These are phyloP conservation scores for Balearica regulorum DNA, from an alignment of 2,797 vertebrate genomes.

Conservation along the genomic window DNA sequence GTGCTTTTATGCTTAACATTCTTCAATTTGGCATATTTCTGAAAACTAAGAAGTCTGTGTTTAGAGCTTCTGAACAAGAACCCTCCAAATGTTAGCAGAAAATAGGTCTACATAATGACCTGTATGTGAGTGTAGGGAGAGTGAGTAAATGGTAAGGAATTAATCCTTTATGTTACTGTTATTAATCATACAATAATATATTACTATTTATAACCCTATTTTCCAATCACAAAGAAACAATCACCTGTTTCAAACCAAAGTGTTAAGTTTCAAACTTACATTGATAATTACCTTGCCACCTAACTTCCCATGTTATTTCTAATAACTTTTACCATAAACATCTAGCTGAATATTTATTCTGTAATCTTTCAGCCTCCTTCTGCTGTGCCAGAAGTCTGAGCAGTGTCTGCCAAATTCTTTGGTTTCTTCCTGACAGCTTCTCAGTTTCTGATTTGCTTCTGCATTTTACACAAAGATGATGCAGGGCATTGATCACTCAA, in stretches of 20 bases:
- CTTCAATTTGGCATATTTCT: neutral
- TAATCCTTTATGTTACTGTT: neutral
- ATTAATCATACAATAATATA: neutral
- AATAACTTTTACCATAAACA: neutral
- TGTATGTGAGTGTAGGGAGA: neutral
- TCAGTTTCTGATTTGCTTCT: neutral
- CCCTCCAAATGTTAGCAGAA: neutral
- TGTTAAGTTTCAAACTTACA: neutral
- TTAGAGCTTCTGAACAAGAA: neutral
- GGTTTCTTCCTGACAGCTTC: neutral
- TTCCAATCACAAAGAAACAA: neutral
- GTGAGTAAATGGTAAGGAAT: neutral
- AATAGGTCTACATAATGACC: neutral
- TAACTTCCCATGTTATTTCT: neutral
- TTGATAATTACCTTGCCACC: neutral
- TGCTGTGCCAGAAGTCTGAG: neutral
- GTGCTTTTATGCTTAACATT: neutral
- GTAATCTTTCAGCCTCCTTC: neutral
- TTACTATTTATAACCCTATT: neutral
- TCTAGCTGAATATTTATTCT: neutral
- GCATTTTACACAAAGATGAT: neutral
- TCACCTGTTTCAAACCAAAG: neutral
- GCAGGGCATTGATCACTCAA: neutral
- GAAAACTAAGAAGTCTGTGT: neutral
- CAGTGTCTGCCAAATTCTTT: neutral